Conservation (phyloP, 64 coral and sea anemone genomes). For the Porites lutea region DNA sequence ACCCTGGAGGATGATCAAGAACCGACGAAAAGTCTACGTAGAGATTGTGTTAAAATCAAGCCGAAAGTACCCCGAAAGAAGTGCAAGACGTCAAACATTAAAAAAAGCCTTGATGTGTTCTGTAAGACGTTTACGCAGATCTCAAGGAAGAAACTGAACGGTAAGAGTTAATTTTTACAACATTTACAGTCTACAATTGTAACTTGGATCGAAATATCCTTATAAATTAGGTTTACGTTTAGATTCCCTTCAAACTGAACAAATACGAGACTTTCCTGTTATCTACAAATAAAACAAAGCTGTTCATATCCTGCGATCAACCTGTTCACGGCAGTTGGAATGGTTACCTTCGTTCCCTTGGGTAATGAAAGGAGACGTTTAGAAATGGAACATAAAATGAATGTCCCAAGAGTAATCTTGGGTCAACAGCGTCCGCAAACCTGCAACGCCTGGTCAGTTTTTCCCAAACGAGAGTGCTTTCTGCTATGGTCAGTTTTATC, state of each 20-base stretch:
- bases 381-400: neutral
- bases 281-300: too few species aligned
- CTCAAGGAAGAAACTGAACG: constrained; percentile 8
- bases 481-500: too few species aligned
- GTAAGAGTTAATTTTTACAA: neutral
- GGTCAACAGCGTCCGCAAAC: neutral
- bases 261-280: too few species aligned
- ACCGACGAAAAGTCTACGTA: neutral
- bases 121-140: neutral
- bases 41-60: neutral
- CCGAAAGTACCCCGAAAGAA: neutral
- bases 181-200: too few species aligned
- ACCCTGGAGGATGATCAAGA: neutral
- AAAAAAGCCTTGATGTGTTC: neutral
- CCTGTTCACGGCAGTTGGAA: too few species aligned
- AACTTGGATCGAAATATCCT: too few species aligned
- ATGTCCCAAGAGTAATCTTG: neutral
- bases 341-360: too few species aligned
- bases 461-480: too few species aligned
- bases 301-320: too few species aligned
- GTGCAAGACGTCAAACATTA: neutral
- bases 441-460: neutral
- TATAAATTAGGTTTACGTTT: too few species aligned
- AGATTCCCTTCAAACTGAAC: too few species aligned
- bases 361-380: neutral